Evolutionary conservation across 1,140 invertebrate species (phyloP), one percentile per base, ranked within the genome.

Genomic region (Hycleus phaleratus): DNA sequence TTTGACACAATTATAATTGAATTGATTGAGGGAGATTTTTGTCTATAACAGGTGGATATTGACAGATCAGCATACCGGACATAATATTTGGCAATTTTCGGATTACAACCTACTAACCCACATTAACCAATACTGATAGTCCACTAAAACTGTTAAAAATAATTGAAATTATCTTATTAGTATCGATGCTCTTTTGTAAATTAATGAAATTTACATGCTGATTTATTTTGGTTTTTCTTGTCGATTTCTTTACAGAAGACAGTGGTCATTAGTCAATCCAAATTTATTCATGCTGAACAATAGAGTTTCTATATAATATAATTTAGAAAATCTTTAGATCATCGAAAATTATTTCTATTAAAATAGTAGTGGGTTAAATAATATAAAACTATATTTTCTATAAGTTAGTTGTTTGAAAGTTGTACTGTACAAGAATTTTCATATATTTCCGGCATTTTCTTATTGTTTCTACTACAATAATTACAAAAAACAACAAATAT

Each of bases 361-460:
- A 18, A 32, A 32, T 32, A 32, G 32, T 32, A 32, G 7, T 5
- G 4, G 32, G 32, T 32, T 32, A 32, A 5, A 32, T 32, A 32
- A 32, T 5, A 32, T 32, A 32, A 32, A 32, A 32, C 18, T 32
- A 32, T 5, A 32, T 32, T 32, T 32, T 7, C 32, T 5, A 32
- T 32, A 32, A 32, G 38, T 38, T 52, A 53, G 42, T 52, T 43
- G 45, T 53, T 53, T 32, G 51, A 53, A 45, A 53, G 51, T 53
- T 24, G 7, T 7, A 45, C 40, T 53, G 18, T 53, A 53, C 43
- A 53, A 32, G 32, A 53, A 53, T 53, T 53, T 53, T 42, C 51
- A 53, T 52, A 26, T 26, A 46, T 53, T 53, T 53, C 45, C 51
- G 38, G 40, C 45, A 46, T 53, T 45, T 25, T 25, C 10, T 42